Percentiles rank a stretch among this genome's conserved stretches.
These are phyloP conservation scores for Sterna hirundo DNA, from an alignment of 2,113 vertebrate species.

Conservation along the genomic window DNA sequence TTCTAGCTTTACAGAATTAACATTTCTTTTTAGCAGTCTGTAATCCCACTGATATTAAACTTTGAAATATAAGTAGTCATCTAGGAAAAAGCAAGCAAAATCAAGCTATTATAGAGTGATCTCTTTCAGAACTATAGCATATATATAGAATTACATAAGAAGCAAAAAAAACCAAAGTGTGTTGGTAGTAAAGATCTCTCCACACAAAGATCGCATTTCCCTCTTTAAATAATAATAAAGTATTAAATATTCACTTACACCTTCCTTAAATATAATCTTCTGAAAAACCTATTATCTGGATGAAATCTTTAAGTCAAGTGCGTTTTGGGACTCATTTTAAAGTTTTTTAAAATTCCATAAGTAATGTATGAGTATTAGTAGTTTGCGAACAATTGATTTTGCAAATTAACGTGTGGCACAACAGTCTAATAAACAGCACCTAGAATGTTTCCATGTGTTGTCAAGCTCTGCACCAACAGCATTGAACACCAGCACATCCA, in stretches of 20 bases:
- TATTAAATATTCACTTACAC: neutral
- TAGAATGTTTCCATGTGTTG: accelerated
- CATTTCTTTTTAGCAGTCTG: neutral
- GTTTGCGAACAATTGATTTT: neutral
- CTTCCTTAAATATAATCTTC: neutral
- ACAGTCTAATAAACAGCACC: neutral
- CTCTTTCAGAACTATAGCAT: neutral
- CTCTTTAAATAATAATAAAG: neutral
- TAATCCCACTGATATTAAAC: neutral
- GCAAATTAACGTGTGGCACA: accelerated
- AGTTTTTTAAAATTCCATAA: neutral
- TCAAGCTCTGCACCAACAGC: neutral
- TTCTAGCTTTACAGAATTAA: neutral
- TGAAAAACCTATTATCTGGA: neutral
- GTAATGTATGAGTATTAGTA: neutral
- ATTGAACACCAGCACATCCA: too few species aligned
- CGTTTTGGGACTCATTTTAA: neutral
- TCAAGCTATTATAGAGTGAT: neutral
- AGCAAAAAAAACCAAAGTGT: neutral
- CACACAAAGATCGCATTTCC: neutral
- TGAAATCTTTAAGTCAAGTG: neutral
- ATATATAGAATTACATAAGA: neutral
- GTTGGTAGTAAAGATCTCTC: neutral
- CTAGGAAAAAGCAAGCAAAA: neutral
- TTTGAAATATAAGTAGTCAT: neutral